phyloP scores from a whole-genome alignment of 1,140 invertebrate genomes.

The Cydia splendana region DNA sequence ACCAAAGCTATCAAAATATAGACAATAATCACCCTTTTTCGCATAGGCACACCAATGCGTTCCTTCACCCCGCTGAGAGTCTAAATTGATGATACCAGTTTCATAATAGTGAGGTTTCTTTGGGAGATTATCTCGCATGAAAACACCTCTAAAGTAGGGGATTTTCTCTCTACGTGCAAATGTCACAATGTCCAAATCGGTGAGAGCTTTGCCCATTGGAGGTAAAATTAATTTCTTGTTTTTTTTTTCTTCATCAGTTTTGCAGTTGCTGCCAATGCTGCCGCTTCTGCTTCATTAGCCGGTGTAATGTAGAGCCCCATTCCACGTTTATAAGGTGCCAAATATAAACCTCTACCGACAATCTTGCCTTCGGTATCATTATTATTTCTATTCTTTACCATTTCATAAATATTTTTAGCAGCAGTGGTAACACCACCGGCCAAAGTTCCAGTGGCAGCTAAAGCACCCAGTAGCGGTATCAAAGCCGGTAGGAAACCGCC shows the following conservation, averaged over 20 bases:
- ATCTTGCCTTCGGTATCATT: neutral
- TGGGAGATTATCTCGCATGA: neutral
- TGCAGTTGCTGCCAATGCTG: no score
- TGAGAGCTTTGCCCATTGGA: neutral
- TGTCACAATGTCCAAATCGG: neutral
- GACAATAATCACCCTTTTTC: neutral
- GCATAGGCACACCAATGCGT: neutral
- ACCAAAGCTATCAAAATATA: constrained; percentile 13
- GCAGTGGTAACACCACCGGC: neutral
- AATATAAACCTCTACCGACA: neutral
- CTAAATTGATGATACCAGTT: neutral
- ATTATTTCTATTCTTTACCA: neutral
- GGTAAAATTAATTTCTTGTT: constrained; percentile 10
- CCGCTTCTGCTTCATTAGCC: no score
- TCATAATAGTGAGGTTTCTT: neutral
- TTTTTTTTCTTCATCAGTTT: neutral
- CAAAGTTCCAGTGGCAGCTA: neutral
- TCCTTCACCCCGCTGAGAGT: neutral
- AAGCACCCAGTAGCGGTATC: neutral
- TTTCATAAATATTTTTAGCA: constrained; percentile 6
- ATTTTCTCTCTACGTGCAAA: neutral
- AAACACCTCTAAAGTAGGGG: neutral
- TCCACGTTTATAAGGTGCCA: neutral
- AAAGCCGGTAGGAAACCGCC: neutral
- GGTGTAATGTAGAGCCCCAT: neutral